Conservation (phyloP, 2,888 invertebrate species). For the Leistus spinibarbis region DNA sequence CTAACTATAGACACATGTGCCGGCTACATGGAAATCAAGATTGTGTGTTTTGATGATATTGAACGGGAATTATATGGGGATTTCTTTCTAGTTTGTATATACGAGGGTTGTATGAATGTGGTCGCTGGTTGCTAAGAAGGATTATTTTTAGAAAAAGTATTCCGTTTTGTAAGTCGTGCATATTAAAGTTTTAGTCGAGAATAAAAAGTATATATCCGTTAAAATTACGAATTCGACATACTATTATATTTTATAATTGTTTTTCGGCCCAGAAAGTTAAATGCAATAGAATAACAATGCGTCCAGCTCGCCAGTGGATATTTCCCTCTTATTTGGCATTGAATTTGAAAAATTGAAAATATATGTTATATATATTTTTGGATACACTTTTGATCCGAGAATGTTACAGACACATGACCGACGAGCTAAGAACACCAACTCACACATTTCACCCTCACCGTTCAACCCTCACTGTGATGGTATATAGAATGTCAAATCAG, state of each 20-base stretch:
- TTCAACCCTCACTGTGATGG: not conserved
- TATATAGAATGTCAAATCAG: no score
- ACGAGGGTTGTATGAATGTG: not conserved
- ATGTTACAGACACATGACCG: no score
- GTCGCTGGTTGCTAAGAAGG: not conserved
- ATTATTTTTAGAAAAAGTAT: not conserved
- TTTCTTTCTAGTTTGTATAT: not conserved
- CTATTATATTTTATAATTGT: no score
- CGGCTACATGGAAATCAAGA: conserved; percentile 3
- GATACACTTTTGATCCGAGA: no score
- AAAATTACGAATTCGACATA: no score
- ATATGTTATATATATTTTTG: no score
- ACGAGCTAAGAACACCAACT: not conserved
- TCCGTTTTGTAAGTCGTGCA: not conserved
- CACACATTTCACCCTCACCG: not conserved
- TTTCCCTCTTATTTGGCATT: no score
- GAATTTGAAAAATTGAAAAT: no score
- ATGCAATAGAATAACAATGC: no score
- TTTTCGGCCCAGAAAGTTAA: no score
- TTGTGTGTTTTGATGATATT: not conserved
- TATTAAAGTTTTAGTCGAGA: not conserved
- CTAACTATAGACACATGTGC: conserved; percentile 8
- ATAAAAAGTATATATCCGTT: not conserved
- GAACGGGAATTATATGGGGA: not conserved
- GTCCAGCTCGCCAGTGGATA: no score